Conservation (phyloP, 2,888 invertebrate genomes). For the Lapara coniferarum region DNA sequence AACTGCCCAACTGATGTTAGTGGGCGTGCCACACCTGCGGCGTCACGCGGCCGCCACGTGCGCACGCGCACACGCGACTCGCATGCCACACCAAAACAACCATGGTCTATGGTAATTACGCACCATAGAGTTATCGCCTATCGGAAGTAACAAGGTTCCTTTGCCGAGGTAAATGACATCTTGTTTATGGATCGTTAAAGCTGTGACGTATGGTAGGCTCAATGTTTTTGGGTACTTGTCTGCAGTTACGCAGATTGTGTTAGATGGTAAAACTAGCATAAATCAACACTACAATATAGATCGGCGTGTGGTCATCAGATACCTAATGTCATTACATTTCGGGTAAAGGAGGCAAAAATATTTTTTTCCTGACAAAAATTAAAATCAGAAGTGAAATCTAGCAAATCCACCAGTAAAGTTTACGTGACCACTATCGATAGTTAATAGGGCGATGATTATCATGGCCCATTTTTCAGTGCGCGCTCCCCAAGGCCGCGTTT, state of each 20-base stretch:
- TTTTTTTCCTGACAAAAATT: no score
- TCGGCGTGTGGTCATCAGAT: no score
- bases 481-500: constrained; percentile 21
- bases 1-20: constrained; percentile 24
- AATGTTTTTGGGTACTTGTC: not conserved
- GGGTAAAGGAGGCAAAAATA: no score
- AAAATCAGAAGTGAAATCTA: no score
- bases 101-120: constrained; percentile 18
- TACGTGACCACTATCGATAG: not conserved
- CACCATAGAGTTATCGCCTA: constrained; percentile 8
- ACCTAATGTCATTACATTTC: no score
- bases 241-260: not conserved
- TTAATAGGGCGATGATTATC: constrained; percentile 5
- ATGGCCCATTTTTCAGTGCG: constrained; percentile 14
- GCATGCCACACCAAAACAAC: constrained; percentile 35
- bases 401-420: no score
- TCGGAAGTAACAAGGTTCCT: constrained; percentile 14
- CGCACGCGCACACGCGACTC: constrained; percentile 46
- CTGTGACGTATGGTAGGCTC: constrained; percentile 11
- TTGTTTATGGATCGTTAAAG: constrained; percentile 5
- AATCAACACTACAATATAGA: no score
- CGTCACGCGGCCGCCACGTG: constrained; percentile 68
- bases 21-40: constrained; percentile 58
- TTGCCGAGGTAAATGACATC: constrained; percentile 21
- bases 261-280: no score